phyloP scores from a whole-genome alignment of 2,888 invertebrate genomes.

The Sinohyriopsis cumingii region DNA sequence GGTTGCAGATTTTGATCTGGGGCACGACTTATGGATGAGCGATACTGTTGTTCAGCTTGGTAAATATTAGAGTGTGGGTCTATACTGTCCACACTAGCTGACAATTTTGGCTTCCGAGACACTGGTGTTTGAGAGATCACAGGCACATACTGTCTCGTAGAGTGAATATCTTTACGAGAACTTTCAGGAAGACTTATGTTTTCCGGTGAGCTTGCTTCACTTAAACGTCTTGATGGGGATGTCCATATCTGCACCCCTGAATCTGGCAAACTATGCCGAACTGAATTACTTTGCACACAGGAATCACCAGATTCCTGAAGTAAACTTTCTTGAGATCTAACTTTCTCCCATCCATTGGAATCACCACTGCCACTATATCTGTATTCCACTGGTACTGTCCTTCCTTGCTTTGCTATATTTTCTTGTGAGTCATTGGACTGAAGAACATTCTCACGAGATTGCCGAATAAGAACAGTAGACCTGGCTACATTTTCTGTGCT shows the following conservation, averaged over 20 bases:
- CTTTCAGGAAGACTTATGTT: slow-evolving; percentile 28
- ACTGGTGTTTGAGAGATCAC: slow-evolving; percentile 44
- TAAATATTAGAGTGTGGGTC: slow-evolving; percentile 38
- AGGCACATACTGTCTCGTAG: slow-evolving; percentile 51
- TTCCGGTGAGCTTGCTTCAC: slow-evolving; percentile 33
- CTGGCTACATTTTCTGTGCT: slow-evolving; percentile 44
- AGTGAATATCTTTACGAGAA: slow-evolving; percentile 12
- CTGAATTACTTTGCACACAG: slow-evolving; percentile 18
- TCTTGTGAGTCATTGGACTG: slow-evolving; percentile 52
- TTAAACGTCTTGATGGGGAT: slow-evolving; percentile 19
- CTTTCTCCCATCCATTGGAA: slow-evolving; percentile 21
- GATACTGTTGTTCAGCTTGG: slow-evolving; percentile 41
- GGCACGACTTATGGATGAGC: slow-evolving; percentile 33
- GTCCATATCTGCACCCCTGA: slow-evolving; percentile 39
- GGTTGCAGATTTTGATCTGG: slow-evolving; percentile 37
- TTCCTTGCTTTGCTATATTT: slow-evolving; percentile 39
- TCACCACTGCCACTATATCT: slow-evolving; percentile 31
- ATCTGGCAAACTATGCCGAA: slow-evolving; percentile 50
- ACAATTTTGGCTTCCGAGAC: slow-evolving; percentile 37
- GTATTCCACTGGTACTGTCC: slow-evolving; percentile 38
- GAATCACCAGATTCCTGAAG: slow-evolving; percentile 15
- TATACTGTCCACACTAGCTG: slow-evolving; percentile 51
- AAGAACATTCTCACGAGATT: slow-evolving; percentile 43
- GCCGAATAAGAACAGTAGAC: slow-evolving; percentile 25
- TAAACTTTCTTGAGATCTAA: slow-evolving; percentile 34